Evolutionary conservation across 2,888 invertebrate species (phyloP), one percentile per base, ranked within the genome.

Genomic region (Hyppa rectilinea): DNA sequence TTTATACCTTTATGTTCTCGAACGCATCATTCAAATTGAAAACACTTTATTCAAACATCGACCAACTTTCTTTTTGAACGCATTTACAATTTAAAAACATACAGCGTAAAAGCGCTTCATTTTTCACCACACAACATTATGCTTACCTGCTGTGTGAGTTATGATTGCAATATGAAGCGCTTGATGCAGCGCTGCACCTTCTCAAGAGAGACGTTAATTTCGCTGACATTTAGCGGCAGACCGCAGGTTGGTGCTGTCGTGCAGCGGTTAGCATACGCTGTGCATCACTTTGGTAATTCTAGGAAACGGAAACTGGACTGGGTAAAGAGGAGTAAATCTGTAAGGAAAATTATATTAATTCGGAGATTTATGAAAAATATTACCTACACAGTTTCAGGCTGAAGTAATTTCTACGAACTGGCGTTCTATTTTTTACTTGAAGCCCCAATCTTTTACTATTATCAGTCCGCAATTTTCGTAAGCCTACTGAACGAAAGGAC

Each of bases 161-260:
- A 74, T 61, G 59, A 60, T 61, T 20, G 72, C 59, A 72, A 75
- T 75, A 80, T 76, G 45, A 64, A 75, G 58, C 69, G 79, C 73
- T 76, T 75, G 82, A 84, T 80, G 75, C 72, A 78, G 73, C 77
- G 70, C 63, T 77, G 56, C 65, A 71, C 34, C 60, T 71, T 66
- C 77, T 84, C 80, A 75, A 80, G 82, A 70, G 84, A 81, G 66
- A 81, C 84, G 83, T 86, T 86, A 86, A 86, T 86, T 86, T 75
- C 64, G 85, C 85, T 86, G 86, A 86, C 87, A 79, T 75, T 80
- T 79, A 79, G 86, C 77, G 86, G 86, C 69, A 56, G 14, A 75
- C 86, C 87, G 74, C 87, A 83, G 66, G 65, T 61, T 73, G 71
- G 59, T 60, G 67, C 73, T 82, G 84, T 77, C 78, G 74, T 70